Base-by-base conservation (phyloP, 2,113 vertebrate genomes). In the Astur gentilis region DNA sequence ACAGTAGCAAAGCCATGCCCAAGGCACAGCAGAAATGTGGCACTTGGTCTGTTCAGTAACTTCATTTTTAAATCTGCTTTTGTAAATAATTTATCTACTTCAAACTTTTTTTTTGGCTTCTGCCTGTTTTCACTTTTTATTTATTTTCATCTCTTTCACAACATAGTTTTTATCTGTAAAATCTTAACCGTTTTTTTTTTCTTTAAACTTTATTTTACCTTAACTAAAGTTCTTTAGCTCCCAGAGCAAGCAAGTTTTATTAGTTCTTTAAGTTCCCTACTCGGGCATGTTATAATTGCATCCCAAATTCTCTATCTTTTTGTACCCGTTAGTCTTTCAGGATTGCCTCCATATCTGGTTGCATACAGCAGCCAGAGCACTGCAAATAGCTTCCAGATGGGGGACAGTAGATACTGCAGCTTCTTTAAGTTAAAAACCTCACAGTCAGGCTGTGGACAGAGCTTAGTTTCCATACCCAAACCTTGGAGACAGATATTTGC, bases 1-100 rank as follows among this genome's bases (percentile, higher is more conserved):
- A 0, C 3, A 26, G 8, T 6, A 52, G 5, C 18, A 90, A 72
- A 69, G 1, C 10, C 34, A 25, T 17, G 12, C 27, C 9, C 54
- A 49, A 11, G 13, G 31, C 47, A 90, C 23, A 49, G 16, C 3
- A 61, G 31, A 90, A 55, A 90, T 36, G 11, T 31, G 16, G 20
- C 11, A 38, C 8, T 47, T 69, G 5, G 2, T 70, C 10, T 62
- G 16, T 27, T 76, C 29, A 47, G 8, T 57, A 69, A 36, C 16
- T 82, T 90, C 1, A 19, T 67, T n/a, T 90, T 34, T 5, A 92
- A 83, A 55, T 60, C 57, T 71, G 1, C 1, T n/a, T 90, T 88
- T 52, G 6, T 72, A 70, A 76, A 88, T 57, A 79, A 83, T 40
- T n/a, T 18, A 36, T 57, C 6, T 16, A 9, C 13, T 65, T 90